Base-by-base conservation (phyloP, 1,140 invertebrate genomes). In the Tetramorium alpestre region DNA sequence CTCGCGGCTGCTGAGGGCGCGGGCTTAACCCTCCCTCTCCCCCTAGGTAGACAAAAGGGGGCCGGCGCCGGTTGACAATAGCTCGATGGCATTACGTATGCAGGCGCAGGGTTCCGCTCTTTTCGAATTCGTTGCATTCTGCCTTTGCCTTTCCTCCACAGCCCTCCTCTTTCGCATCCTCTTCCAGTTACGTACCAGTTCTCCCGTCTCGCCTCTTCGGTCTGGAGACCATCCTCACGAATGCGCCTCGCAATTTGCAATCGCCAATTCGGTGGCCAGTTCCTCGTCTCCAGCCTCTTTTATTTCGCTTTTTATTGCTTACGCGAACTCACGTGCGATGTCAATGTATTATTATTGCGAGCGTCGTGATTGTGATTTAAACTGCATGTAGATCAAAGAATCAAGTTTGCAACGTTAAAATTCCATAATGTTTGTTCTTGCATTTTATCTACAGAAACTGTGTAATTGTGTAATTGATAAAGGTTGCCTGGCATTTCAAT, bases 101-200 rank as follows among this genome's bases (percentile, higher is more conserved):
- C 95, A 95, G 92, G 91, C 92, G 90, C 91, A 92, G 91, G 93
- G 73, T 91, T 94, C 92, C 75, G 89, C 93, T 94, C 94, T 94
- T 94, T 90, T 94, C 93, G 88, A 95, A 95, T 94, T 94, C 94
- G 94, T 94, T 93, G 94, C 94, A 95, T 94, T 95, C 93, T 91
- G 91, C 87, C 92, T 90, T 91, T 93, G 90, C 91, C 89, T 89
- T 88, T 89, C 87, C 87, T 81, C 77, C 67, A 28, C 88, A 87
- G 64, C 84, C 75, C 89, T 73, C 47, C 78, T 87, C 87, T 88
- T 87, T 85, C 51, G 28, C 70, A 54, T 77, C 87, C 84, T 81
- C 77, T 88, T 85, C 86, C 80, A 81, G 44, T 49, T 64, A 28
- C 76, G 70, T 33, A 33, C 33, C 62, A 56, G 38, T 67, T 80